Conservation (phyloP, 2,888 invertebrate species). For the Lottia scabra region DNA sequence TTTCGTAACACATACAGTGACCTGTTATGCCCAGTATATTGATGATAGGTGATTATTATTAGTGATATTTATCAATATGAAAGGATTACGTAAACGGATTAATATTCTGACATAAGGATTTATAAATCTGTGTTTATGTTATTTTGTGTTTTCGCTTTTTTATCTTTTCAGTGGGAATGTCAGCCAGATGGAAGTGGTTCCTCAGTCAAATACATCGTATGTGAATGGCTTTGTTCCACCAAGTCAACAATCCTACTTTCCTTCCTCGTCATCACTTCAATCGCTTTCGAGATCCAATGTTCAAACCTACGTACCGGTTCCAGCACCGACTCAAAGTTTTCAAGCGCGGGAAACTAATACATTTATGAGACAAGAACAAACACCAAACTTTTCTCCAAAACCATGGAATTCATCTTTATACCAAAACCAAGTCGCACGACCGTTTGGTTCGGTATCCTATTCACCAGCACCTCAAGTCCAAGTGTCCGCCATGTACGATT, state of each 20-base stretch:
- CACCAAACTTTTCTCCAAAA: conserved; percentile 4
- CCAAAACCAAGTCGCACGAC: not conserved
- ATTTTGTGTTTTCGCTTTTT: not conserved
- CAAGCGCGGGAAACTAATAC: conserved; percentile 9
- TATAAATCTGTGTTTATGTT: not conserved
- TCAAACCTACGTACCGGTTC: not conserved
- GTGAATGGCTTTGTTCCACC: not conserved
- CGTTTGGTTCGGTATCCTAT: not conserved
- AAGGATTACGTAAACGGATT: not conserved
- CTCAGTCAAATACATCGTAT: not conserved
- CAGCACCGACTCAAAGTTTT: not conserved
- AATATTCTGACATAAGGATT: not conserved
- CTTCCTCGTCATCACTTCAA: not conserved
- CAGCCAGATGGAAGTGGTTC: not conserved
- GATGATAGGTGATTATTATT: not conserved
- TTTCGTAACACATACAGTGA: not conserved
- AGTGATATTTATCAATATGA: not conserved
- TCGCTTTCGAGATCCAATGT: not conserved
- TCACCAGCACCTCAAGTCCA: conserved; percentile 17
- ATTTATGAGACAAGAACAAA: conserved; percentile 8
- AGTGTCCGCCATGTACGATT: conserved; percentile 19
- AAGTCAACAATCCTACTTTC: not conserved
- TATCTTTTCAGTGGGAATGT: not conserved
- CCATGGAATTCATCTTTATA: not conserved
- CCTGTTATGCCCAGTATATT: not conserved